Evolutionary conservation across 2,888 invertebrate genomes (phyloP), one percentile per base, ranked within the genome.

Genomic region (Drosophila antonietae): DNA sequence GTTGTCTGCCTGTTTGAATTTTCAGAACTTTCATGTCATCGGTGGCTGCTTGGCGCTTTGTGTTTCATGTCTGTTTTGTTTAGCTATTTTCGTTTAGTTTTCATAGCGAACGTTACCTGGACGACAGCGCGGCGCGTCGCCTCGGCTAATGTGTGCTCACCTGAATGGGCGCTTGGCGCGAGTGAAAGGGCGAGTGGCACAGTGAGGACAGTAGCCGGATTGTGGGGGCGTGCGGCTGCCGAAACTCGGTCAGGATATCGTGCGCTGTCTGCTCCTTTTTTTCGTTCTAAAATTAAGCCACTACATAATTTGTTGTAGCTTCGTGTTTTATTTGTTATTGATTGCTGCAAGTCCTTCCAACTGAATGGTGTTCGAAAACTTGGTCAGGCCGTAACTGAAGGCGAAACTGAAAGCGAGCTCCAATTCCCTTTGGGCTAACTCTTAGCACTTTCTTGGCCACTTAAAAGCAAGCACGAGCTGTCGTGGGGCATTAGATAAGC

Each of bases 91-190:
- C 87, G 86, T 89, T 87, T 87, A 77, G 90, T 90, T 90, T 87
- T 87, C 81, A 89, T 87, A 84, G 77, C 84, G 90, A 79, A 79
- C 84, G 86, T 87, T 90, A 75, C 90, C 84, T 72, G 89, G 85
- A 82, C 83, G 70, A 87, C 86, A 60, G 73, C 39, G 57, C 57
- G 61, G 65, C 60, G 65, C 57, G 64, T 70, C 60, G 73, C 67
- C 53, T 64, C 60, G 44, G 15, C 60, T 68, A 63, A 82, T 68
- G 71, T 79, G 80, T 79, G 75, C 53, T 75, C 82, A 78, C 79
- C 77, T 78, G 79, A 59, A 28, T 31, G 41, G 41, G 71, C 33
- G 53, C 56, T 31, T 41, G 47, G 35, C 15, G n/a, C 39, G 18
- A 49, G 41, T 15, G 15, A 18, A 23, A 49, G 39, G 53, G 15